Conservation (phyloP, 2,888 invertebrate species). For the Tiliacea citrago region DNA sequence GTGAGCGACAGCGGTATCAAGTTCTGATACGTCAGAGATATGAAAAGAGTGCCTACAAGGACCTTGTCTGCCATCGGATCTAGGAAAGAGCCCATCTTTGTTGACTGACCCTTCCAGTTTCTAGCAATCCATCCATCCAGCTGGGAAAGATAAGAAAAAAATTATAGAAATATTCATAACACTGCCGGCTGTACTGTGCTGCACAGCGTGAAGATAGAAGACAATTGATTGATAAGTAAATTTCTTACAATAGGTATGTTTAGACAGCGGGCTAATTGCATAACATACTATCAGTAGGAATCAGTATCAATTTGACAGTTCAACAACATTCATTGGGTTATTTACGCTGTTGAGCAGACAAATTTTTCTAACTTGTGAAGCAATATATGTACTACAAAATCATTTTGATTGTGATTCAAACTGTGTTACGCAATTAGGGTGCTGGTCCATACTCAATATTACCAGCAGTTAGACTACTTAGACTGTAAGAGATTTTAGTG, state of each 20-base stretch:
- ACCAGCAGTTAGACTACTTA: not conserved
- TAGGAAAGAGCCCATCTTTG: slow-evolving; percentile 98
- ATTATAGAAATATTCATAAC: not conserved
- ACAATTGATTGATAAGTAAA: not conserved
- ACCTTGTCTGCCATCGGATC: slow-evolving; percentile 99
- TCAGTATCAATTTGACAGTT: no score
- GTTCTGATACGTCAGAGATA: slow-evolving; percentile 96
- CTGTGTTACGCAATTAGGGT: no score
- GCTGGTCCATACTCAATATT: no score
- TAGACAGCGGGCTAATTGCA: not conserved
- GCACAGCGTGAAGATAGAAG: not conserved
- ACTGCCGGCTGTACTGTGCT: not conserved
- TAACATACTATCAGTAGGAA: no score
- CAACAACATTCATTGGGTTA: no score
- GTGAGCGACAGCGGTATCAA: slow-evolving; percentile 96
- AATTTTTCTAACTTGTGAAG: no score
- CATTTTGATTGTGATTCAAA: no score
- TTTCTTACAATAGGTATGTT: not conserved
- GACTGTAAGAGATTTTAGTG: not conserved
- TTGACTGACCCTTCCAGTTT: slow-evolving; percentile 97
- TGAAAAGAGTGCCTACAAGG: slow-evolving; percentile 96
- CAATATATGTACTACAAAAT: no score
- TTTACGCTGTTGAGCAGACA: no score
- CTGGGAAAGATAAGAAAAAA: slow-evolving; percentile 84
- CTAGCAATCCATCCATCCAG: slow-evolving; percentile 99